phyloP scores from a whole-genome alignment of 2,888 invertebrate genomes.

The Oligia latruncula region DNA sequence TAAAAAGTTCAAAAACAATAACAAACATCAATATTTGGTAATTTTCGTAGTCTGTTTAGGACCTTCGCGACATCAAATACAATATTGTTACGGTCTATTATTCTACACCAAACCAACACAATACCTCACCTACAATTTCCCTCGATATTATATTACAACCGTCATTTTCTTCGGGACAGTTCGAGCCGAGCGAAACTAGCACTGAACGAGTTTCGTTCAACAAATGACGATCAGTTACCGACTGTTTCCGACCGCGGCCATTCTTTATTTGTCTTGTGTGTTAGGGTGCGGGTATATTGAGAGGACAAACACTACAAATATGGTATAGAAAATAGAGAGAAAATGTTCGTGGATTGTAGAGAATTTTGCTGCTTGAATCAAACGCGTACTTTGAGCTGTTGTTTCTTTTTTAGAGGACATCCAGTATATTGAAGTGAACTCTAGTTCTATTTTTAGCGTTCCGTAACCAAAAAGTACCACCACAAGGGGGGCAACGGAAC shows the following conservation, averaged over 20 bases:
- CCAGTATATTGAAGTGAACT: background rate
- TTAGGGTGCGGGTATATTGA: slow-evolving; percentile 25
- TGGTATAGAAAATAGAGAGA: background rate
- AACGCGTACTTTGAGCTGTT: background rate
- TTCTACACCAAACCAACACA: background rate
- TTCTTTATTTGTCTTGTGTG: slow-evolving; percentile 49
- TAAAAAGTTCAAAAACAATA: background rate
- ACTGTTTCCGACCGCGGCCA: slow-evolving; percentile 60
- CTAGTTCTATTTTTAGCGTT: background rate
- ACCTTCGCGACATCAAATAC: too few relatives aligned
- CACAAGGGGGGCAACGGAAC: background rate
- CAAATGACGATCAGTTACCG: slow-evolving; percentile 67
- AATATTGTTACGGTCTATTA: background rate
- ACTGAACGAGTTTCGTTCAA: slow-evolving; percentile 47
- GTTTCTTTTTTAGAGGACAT: background rate
- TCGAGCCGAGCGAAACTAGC: slow-evolving; percentile 25
- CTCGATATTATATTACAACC: slow-evolving; percentile 16
- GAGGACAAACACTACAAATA: slow-evolving; percentile 9
- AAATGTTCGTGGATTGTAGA: background rate
- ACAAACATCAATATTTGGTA: background rate
- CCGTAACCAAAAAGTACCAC: background rate
- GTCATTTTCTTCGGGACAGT: slow-evolving; percentile 20
- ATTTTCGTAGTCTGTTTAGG: background rate
- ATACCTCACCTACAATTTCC: background rate
- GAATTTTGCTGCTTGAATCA: background rate